Conservation (phyloP, 2,797 vertebrate genomes). For the Chelmon rostratus region DNA sequence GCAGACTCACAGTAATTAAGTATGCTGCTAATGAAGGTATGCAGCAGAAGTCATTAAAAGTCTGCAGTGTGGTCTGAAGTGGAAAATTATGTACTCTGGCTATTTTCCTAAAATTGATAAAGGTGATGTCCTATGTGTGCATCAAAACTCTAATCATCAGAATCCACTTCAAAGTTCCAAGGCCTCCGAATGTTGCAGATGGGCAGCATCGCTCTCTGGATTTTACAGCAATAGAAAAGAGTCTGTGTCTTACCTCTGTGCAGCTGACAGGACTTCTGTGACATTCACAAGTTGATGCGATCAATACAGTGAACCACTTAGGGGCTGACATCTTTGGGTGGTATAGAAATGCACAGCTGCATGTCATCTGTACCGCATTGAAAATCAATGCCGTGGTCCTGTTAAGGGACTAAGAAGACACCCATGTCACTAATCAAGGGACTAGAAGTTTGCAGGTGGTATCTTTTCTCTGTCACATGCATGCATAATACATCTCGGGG, state of each 20-base stretch:
- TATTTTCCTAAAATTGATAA: not conserved
- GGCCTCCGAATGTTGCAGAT: constrained; percentile 4
- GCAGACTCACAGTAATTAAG: not conserved
- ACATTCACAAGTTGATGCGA: constrained; percentile 45
- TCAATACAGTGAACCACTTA: constrained; percentile 42
- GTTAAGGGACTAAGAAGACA: constrained; percentile 16
- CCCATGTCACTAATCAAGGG: constrained; percentile 40
- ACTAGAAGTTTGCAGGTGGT: constrained; percentile 25
- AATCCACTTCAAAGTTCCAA: not conserved
- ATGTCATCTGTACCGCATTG: constrained; percentile 12
- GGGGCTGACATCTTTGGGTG: constrained; percentile 20
- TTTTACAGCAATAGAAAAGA: not conserved
- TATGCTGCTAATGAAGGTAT: not conserved
- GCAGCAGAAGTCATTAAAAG: not conserved
- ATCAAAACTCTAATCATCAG: not conserved
- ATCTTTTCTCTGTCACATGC: constrained; percentile 4
- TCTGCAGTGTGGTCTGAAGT: not conserved
- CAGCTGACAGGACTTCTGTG: constrained; percentile 24
- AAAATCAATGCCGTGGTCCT: constrained; percentile 48
- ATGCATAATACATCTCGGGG: not conserved
- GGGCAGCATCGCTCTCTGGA: not conserved
- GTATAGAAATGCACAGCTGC: constrained; percentile 48
- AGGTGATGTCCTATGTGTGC: not conserved
- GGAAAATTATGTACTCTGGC: not conserved
- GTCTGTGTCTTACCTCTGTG: not conserved